Conservation (phyloP, 2,888 invertebrate species). For the Ornithoptera alexandrae region DNA sequence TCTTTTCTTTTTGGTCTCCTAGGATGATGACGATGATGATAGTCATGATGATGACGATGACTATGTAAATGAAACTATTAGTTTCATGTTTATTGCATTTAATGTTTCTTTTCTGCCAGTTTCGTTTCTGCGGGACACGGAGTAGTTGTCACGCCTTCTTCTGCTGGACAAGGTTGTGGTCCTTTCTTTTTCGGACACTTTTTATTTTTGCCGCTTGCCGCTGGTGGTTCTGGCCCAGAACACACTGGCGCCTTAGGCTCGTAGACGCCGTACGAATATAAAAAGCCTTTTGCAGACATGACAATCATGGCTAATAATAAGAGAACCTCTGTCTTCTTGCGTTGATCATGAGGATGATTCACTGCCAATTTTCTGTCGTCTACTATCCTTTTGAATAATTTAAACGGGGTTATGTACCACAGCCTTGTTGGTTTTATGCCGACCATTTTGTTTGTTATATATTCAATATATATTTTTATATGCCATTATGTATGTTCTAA, state of each 20-base stretch:
- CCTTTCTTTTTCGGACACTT: slow-evolving; percentile 8
- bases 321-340: slow-evolving; percentile 33
- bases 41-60: too few species aligned
- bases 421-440: slow-evolving; percentile 58
- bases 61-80: neutral
- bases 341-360: slow-evolving; percentile 32
- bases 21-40: too few species aligned
- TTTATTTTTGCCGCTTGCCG: neutral
- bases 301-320: slow-evolving; percentile 35
- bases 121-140: neutral
- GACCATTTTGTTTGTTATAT: slow-evolving; percentile 21
- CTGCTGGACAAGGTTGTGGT: neutral
- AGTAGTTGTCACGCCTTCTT: neutral
- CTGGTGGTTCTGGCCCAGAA: neutral
- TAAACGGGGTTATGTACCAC: slow-evolving; percentile 51
- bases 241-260: slow-evolving; percentile 25
- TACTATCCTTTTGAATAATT: slow-evolving; percentile 42
- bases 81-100: neutral
- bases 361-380: slow-evolving; percentile 33
- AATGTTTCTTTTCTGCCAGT: neutral
- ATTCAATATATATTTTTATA: neutral
- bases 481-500: neutral
- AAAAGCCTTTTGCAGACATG: slow-evolving; percentile 29
- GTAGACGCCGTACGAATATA: slow-evolving; percentile 42
- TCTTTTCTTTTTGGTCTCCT: too few species aligned